Base-by-base conservation (phyloP, 2,797 vertebrate genomes). In the Sternotherus odoratus region DNA sequence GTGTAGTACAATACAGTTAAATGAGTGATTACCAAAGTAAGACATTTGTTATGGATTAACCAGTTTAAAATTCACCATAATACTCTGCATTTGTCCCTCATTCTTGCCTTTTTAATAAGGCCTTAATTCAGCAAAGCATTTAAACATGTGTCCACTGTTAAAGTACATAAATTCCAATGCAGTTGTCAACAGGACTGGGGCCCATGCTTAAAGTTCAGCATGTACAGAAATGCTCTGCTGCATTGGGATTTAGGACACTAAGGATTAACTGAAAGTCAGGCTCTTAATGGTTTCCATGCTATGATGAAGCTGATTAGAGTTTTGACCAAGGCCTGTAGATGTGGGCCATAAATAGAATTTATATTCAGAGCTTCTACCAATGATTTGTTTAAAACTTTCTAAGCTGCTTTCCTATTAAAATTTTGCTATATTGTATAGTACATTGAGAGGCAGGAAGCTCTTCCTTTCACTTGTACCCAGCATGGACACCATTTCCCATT, bases 1-100 rank as follows among this genome's bases (percentile, higher is more conserved):
- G 95, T 96, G 87, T 82, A 94, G 92, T 91, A 95, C 86, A 96
- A 91, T 50, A 87, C 74, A 94, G 72, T 94, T 94, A 97, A 97
- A 93, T 96, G 96, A 96, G 93, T 84, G 84, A 60, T 91, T 88
- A 97, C 88, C 46, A 90, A 96, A 96, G 91, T 86, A 95, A 95
- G 79, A 89, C 91, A 90, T 93, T 95, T 93, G 91, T 92, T 93
- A 75, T 33, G 94, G 88, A 93, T 56, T 85, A 95, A 92, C 85
- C 48, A 81, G 82, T 82, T 95, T 90, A 83, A 91, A 88, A 83
- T 93, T 23, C 90, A 91, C 56, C 66, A 80, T 39, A 83, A 69
- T 88, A 87, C 63, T 83, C 88, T 95, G 92, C 80, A 89, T 92
- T 94, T 85, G 51, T 77, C 88, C 86, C 46, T 92, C 89, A 88